Base-by-base conservation (phyloP, 2,888 invertebrate genomes). In the Eustalomyia histrio region DNA sequence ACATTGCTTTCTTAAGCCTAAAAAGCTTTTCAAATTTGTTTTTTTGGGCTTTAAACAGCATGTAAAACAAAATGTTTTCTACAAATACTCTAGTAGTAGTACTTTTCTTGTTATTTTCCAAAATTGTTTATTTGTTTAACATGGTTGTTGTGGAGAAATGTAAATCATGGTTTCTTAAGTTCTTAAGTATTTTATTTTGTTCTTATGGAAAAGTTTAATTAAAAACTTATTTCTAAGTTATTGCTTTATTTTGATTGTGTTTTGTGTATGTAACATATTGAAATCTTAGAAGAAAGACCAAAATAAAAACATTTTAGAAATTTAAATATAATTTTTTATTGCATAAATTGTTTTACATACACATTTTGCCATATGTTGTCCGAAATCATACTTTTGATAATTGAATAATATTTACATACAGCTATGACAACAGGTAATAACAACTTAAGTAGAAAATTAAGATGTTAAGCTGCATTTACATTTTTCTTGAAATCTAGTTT, bases 221-320 rank as follows among this genome's bases (percentile, higher is more conserved):
- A 80, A 80, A 29, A 80, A 80, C 68, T 76, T 76, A 57, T 63
- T 71, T 64, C 16, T 71, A 69, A 71, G 69, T 71, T 71, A 76
- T 63, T 63, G 52, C 58, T 64, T 12, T 4, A 39, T 35, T 4
- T 35, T 35, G 35, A 35, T 65, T 24, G 29, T 10, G 9, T 53
- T 50, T 60, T 16, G 5, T 55, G 39, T 55, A 17, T 50, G 61
- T 33, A 71, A 74, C 79, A 79, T 60, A 53, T 74, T 74, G 58
- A 69, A 64, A 39, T 53, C 3, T 58, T 55, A 16, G 43, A 33
- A 60, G 2, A 29, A 60, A n/a, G 9, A 33, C 43, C 21, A 50
- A 14, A n/a, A 60, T 18, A 17, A 57, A 7, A n/a, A 57, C 6
- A 8, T 50, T 24, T 39, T 50, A 57, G 55, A 67, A 69, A 58